Percentiles rank a stretch among this genome's conserved stretches.
These are phyloP conservation scores for Leptinotarsa defecta DNA, from an alignment of 1,140 invertebrate species.

Conservation along the genomic window DNA sequence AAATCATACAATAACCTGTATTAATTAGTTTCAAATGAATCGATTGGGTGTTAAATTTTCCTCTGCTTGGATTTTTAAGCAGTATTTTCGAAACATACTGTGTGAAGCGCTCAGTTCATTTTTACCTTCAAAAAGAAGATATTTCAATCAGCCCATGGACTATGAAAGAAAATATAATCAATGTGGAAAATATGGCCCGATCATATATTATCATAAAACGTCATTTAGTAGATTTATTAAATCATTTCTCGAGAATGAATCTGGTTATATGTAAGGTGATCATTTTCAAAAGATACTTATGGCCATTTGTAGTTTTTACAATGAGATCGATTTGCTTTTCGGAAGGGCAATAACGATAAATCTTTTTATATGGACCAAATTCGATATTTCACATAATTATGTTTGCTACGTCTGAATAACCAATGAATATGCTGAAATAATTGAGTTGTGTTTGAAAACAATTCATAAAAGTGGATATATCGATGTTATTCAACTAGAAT, in stretches of 20 bases:
- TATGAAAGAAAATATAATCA: slow-evolving; percentile 18
- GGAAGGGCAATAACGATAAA: slow-evolving; percentile 10
- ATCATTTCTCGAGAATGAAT: slow-evolving; percentile 45
- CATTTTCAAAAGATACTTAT: slow-evolving; percentile 46
- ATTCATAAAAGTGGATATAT: background rate
- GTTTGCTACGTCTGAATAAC: background rate
- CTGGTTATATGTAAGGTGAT: slow-evolving; percentile 47
- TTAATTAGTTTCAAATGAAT: too few species aligned
- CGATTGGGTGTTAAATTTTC: too few species aligned
- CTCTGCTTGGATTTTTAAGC: too few species aligned
- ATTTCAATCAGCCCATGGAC: slow-evolving; percentile 1
- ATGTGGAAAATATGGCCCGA: slow-evolving; percentile 44
- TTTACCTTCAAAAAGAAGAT: too few species aligned
- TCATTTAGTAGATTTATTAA: slow-evolving; percentile 53
- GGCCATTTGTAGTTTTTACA: slow-evolving; percentile 45
- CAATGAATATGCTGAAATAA: slow-evolving; percentile 11
- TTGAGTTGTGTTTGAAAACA: background rate
- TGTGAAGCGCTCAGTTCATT: too few species aligned
- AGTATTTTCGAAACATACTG: too few species aligned
- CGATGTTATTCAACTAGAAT: too few species aligned
- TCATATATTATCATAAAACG: slow-evolving; percentile 52
- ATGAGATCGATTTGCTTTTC: slow-evolving; percentile 34
- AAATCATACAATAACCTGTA: too few species aligned
- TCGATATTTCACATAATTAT: slow-evolving; percentile 16
- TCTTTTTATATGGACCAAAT: slow-evolving; percentile 15